A percentile compares a stretch with the other conserved stretches of the same genome.
These are phyloP conservation scores for Cyphomyrmex costatus DNA, from an alignment of 1,140 invertebrate species.

Conservation along the genomic window DNA sequence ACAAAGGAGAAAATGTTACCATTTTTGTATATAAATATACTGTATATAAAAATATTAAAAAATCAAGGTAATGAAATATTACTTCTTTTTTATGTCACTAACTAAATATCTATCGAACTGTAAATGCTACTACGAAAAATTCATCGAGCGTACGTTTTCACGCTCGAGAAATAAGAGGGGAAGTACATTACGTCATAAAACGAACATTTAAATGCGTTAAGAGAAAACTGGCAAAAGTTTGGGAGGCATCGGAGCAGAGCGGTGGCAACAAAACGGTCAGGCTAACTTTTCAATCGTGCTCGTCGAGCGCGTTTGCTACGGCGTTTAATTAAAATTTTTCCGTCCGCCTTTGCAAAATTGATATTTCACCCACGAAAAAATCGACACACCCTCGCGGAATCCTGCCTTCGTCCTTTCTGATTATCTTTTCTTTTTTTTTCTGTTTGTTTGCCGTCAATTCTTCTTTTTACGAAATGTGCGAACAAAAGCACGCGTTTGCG, in stretches of 20 bases:
- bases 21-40: not conserved
- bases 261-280: slow-evolving; percentile 1
- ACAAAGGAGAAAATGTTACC: not conserved
- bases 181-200: slow-evolving; percentile 1
- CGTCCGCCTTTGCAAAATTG: slow-evolving; percentile 36
- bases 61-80: not conserved
- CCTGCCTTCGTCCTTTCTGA: not conserved
- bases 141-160: not conserved
- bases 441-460: not conserved
- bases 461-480: slow-evolving; percentile 16
- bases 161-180: not conserved
- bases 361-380: slow-evolving; percentile 38
- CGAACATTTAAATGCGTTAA: slow-evolving; percentile 28
- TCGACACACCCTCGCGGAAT: slow-evolving; percentile 25
- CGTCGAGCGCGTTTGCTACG: not conserved
- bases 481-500: slow-evolving; percentile 25
- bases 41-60: not conserved
- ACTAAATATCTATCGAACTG: not conserved
- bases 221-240: slow-evolving; percentile 49
- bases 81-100: not conserved
- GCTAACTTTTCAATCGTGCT: slow-evolving; percentile 48
- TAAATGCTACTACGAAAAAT: not conserved
- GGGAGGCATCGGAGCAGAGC: not conserved
- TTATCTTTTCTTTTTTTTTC: not conserved
- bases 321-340: slow-evolving; percentile 61